Conservation (phyloP, 2,113 vertebrate species). For the Hucho hucho region DNA sequence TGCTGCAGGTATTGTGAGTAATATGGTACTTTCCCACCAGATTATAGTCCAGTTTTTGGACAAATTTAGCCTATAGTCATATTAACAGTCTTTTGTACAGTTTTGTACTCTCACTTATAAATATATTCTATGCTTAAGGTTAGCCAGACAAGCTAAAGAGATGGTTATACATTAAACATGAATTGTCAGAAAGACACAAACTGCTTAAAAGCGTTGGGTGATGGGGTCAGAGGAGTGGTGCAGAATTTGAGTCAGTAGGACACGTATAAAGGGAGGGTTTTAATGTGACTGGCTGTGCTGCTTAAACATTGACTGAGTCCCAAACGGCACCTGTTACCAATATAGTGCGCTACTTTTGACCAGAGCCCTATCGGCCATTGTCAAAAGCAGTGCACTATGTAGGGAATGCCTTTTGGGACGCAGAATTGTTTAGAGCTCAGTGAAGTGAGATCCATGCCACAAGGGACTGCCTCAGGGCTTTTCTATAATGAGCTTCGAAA, state of each 20-base stretch:
- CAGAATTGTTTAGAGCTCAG: slow-evolving; percentile 75
- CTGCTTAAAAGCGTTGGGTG: slow-evolving; percentile 67
- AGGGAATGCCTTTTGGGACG: too few species aligned
- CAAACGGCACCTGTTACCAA: too few species aligned
- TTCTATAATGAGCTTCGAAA: slow-evolving; percentile 68
- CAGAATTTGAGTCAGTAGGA: slow-evolving; percentile 54
- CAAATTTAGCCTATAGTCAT: too few species aligned
- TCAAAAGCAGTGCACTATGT: too few species aligned
- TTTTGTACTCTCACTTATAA: slow-evolving; percentile 30
- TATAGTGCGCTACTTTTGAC: too few species aligned
- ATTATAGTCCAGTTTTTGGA: too few species aligned
- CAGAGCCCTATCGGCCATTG: too few species aligned
- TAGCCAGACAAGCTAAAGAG: slow-evolving; percentile 54
- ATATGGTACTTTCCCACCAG: too few species aligned
- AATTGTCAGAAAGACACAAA: slow-evolving; percentile 70
- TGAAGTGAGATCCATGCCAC: slow-evolving; percentile 67
- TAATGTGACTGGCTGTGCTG: slow-evolving; percentile 62
- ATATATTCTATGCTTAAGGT: slow-evolving; percentile 24
- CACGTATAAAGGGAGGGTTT: slow-evolving; percentile 59
- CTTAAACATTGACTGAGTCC: slow-evolving; percentile 37
- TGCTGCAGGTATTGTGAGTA: neutral
- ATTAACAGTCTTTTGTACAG: neutral
- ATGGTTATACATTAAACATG: slow-evolving; percentile 75
- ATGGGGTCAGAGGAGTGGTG: slow-evolving; percentile 58
- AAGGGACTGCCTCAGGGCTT: slow-evolving; percentile 64